Evolutionary conservation across 1,140 invertebrate species (phyloP), one percentile per base, ranked within the genome.

Genomic region (Pararge aegeria): DNA sequence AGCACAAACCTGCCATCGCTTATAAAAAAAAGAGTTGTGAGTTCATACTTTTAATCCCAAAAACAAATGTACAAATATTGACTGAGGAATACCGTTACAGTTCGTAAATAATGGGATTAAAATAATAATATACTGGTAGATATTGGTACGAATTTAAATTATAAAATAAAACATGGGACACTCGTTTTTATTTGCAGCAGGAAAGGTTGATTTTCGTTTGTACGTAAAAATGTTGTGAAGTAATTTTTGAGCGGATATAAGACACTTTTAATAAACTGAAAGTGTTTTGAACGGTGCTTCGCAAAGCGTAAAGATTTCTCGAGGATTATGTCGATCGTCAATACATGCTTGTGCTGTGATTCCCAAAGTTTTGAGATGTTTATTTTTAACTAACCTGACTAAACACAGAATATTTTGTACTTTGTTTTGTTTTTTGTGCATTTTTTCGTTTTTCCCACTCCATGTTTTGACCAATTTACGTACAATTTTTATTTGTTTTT

Each of bases 211-310:
- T 19, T 55, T n/a, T 55, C 7, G 21, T 19, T 55, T 55, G 42
- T 1, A 46, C 13, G 9, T n/a, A 10, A n/a, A 24, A 55, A 27
- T 46, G 29, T 55, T 44, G 48, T 46, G 9, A 30, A 46, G 10
- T 46, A 55, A 55, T 57, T 57, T 57, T 50, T 27, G 55, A 50
- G 15, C 27, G 44, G 24, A 58, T 67, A 48, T 30, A 55, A 63
- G 76, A 70, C 61, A 61, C 51, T 74, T 84, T 83, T 88, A 86
- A 88, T 86, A 83, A 74, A 75, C 74, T 71, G 71, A 86, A 86
- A 87, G 85, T 89, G 81, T 89, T 89, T 87, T 87, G 80, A 86
- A 74, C 57, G 34, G 76, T 77, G 83, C 56, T 46, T 82, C 76
- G 64, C 63, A 71, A 70, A 86, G 78, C 86, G 86, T 87, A 77